Evolutionary conservation across 1,140 invertebrate genomes (phyloP).

Genomic region (Pinna nobilis): DNA sequence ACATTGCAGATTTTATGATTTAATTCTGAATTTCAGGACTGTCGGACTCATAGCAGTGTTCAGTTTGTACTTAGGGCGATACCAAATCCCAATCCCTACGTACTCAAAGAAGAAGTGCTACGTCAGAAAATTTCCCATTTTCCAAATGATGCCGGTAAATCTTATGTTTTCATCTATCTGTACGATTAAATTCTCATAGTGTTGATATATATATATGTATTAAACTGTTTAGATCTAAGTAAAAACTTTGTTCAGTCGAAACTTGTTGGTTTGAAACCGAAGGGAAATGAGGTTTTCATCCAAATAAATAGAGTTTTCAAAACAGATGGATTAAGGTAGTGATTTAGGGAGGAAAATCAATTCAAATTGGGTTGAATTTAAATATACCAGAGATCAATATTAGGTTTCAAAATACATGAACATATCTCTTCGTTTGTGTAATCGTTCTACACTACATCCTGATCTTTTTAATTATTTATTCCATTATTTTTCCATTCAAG

Average conservation of each 20-base stretch:
- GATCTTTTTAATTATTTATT: background rate
- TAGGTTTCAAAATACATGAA: background rate
- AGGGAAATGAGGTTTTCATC: background rate
- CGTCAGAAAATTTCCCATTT: constrained; percentile 34
- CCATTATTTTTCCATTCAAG: constrained; percentile 72
- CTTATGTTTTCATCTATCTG: too few relatives aligned
- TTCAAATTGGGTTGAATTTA: background rate
- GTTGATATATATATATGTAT: background rate
- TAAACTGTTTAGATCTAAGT: background rate
- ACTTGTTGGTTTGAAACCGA: background rate
- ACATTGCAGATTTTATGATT: too few relatives aligned
- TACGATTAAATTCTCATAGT: too few relatives aligned
- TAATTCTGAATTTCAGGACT: too few relatives aligned
- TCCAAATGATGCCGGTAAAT: constrained; percentile 49
- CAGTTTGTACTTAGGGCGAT: constrained; percentile 41
- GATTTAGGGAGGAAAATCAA: too few relatives aligned
- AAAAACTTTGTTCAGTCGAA: background rate
- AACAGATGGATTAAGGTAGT: too few relatives aligned
- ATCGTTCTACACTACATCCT: background rate
- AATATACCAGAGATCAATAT: background rate
- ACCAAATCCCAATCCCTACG: constrained; percentile 38
- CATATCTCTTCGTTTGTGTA: background rate
- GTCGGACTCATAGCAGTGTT: constrained; percentile 37
- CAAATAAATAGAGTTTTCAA: background rate
- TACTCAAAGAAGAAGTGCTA: constrained; percentile 35